Conservation (phyloP, 1,140 invertebrate species). For the Leptopilina boulardi region DNA sequence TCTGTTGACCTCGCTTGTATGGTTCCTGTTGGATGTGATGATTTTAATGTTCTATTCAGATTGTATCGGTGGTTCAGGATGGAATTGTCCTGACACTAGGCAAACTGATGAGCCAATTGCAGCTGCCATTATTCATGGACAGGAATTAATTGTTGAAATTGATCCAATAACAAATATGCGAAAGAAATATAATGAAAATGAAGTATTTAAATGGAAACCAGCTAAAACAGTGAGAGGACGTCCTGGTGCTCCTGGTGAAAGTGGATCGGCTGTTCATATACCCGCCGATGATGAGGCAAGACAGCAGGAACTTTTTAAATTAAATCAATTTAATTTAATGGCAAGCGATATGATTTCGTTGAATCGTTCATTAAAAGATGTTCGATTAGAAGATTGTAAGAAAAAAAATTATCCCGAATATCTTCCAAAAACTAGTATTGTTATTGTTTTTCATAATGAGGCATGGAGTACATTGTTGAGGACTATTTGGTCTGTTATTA, state of each 20-base stretch:
- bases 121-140: slow-evolving; percentile 26
- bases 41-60: slow-evolving; percentile 96
- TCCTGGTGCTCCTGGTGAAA: slow-evolving; percentile 88
- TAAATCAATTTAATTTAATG: slow-evolving; percentile 98
- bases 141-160: slow-evolving; percentile 11
- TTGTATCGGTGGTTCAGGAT: slow-evolving; percentile 84
- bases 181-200: slow-evolving; percentile 71
- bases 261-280: slow-evolving; percentile 91
- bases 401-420: slow-evolving; percentile 85
- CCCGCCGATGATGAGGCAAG: slow-evolving; percentile 88
- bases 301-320: slow-evolving; percentile 96
- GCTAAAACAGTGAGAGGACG: slow-evolving; percentile 82
- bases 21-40: slow-evolving; percentile 95
- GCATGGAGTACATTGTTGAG: slow-evolving; percentile 97
- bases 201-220: slow-evolving; percentile 84
- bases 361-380: slow-evolving; percentile 96
- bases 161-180: slow-evolving; percentile 35
- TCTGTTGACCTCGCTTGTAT: slow-evolving; percentile 94
- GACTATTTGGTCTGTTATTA: slow-evolving; percentile 98
- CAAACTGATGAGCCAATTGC: slow-evolving; percentile 41
- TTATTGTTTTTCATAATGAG: slow-evolving; percentile 99
- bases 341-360: slow-evolving; percentile 98
- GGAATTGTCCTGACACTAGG: slow-evolving; percentile 77
- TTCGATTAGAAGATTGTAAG: slow-evolving; percentile 91
- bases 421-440: slow-evolving; percentile 92